Evolutionary conservation across 2,113 vertebrate species (phyloP).

Genomic region (Parus major): DNA sequence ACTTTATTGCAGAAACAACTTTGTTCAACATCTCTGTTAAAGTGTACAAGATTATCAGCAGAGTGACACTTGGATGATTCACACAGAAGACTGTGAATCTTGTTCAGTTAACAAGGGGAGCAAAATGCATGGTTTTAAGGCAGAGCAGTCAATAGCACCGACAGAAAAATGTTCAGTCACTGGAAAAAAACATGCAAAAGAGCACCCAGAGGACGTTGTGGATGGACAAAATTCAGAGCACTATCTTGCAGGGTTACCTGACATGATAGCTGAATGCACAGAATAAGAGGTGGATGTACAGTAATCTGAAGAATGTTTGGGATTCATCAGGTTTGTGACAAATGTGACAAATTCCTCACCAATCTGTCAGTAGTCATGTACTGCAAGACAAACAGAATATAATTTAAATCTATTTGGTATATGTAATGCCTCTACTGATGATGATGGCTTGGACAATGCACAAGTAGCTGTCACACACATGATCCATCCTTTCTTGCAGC

Average conservation of each 20-base stretch:
- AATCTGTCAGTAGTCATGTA: fast-evolving
- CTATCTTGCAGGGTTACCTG: background rate
- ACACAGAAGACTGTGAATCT: background rate
- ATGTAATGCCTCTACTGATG: background rate
- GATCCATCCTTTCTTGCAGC: background rate
- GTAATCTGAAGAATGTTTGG: background rate
- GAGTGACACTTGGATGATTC: background rate
- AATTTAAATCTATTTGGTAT: background rate
- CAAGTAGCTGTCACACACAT: background rate
- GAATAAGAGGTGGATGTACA: background rate
- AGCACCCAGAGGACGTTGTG: background rate
- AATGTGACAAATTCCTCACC: background rate
- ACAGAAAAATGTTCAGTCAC: background rate
- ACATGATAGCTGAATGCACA: background rate
- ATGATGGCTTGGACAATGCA: background rate
- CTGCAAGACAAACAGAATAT: background rate
- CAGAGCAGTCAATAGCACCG: background rate
- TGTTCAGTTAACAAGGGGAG: background rate
- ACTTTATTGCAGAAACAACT: background rate
- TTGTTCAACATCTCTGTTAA: background rate
- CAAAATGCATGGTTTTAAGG: background rate
- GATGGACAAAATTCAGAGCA: background rate
- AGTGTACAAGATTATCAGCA: background rate
- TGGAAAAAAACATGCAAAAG: background rate
- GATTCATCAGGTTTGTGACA: background rate